phyloP scores from a whole-genome alignment of 2,888 invertebrate genomes.

The Eulithis prunata region DNA sequence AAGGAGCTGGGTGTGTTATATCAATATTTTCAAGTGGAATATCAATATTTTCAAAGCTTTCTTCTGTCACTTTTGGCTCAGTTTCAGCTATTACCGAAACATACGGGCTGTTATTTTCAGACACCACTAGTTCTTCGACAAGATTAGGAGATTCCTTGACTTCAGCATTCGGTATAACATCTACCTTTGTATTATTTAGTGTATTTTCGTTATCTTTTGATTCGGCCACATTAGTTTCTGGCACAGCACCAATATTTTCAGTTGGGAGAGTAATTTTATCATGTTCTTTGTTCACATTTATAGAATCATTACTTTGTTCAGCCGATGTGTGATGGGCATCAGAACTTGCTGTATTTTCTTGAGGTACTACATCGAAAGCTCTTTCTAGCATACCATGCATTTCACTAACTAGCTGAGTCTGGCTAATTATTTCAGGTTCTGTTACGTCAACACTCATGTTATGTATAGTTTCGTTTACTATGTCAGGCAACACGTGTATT shows the following conservation, averaged over 20 bases:
- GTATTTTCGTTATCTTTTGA: not conserved
- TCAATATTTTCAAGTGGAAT: slow-evolving; percentile 43
- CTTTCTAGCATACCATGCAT: slow-evolving; percentile 2
- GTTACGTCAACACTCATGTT: slow-evolving; percentile 22
- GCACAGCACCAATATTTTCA: slow-evolving; percentile 14
- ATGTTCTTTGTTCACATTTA: slow-evolving; percentile 10
- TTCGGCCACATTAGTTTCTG: not conserved
- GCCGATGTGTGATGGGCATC: slow-evolving; percentile 2
- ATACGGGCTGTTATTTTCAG: slow-evolving; percentile 65
- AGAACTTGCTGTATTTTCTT: slow-evolving; percentile 9
- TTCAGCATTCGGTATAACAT: slow-evolving; percentile 11
- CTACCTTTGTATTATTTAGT: not conserved
- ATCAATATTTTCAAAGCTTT: slow-evolving; percentile 44
- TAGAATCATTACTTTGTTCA: slow-evolving; percentile 13
- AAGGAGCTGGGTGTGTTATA: slow-evolving; percentile 47
- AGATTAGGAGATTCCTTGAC: slow-evolving; percentile 19
- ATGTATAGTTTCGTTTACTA: slow-evolving; percentile 44
- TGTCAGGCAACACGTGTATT: slow-evolving; percentile 45
- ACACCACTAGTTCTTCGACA: slow-evolving; percentile 59
- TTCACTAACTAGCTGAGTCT: slow-evolving; percentile 1
- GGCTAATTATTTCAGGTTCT: not conserved
- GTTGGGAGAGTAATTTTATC: slow-evolving; percentile 48
- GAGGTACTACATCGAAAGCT: slow-evolving; percentile 4
- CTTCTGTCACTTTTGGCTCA: slow-evolving; percentile 25
- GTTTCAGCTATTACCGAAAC: slow-evolving; percentile 55